Conservation (phyloP, 2,888 invertebrate species). For the Heliconius aoede region DNA sequence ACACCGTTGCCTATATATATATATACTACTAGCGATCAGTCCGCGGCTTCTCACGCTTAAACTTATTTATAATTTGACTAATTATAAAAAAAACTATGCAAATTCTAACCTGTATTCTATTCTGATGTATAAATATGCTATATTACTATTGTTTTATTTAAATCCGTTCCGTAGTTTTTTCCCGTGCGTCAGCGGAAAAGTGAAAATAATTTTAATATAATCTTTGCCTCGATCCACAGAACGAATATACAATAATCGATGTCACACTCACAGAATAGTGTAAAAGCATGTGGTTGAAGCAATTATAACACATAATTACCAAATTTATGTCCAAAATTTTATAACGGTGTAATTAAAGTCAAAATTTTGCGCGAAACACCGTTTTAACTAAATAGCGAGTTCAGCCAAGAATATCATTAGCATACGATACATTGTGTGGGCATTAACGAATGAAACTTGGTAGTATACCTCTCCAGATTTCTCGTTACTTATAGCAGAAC, state of each 20-base stretch:
- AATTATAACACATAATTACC: too few species aligned
- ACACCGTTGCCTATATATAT: constrained; percentile 29
- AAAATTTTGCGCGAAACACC: constrained; percentile 39
- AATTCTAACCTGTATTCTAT: neutral
- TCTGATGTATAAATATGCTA: too few species aligned
- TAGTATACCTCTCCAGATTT: constrained; percentile 7
- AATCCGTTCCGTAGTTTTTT: too few species aligned
- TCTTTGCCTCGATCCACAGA: too few species aligned
- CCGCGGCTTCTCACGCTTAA: neutral
- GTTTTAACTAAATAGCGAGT: constrained; percentile 43
- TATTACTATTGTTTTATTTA: too few species aligned
- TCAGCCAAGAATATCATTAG: constrained; percentile 43
- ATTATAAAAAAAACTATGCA: neutral
- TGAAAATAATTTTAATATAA: neutral
- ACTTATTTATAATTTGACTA: too few species aligned
- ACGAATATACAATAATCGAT: too few species aligned
- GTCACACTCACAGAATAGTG: too few species aligned
- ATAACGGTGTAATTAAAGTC: constrained; percentile 33
- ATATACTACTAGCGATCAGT: neutral
- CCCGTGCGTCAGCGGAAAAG: too few species aligned
- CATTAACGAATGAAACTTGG: constrained; percentile 28
- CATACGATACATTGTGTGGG: constrained; percentile 30
- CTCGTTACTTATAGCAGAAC: neutral
- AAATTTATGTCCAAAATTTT: neutral
- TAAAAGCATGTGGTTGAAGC: too few species aligned